Base-by-base conservation (phyloP, 2,113 vertebrate species). In the Neolamprologus cancellatus region DNA sequence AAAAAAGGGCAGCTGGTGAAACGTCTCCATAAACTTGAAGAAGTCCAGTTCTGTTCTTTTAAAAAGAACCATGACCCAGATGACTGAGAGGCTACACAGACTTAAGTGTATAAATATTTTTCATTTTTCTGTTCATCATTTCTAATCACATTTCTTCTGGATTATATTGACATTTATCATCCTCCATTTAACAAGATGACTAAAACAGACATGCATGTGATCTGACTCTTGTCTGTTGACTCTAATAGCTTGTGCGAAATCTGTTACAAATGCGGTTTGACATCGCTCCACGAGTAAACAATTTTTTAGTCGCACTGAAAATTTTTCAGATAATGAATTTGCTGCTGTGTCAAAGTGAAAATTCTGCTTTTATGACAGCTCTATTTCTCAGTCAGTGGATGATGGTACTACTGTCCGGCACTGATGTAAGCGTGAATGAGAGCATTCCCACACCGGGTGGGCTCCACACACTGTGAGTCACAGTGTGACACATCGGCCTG, bases 401-500 rank as follows among this genome's bases (percentile, higher is more conserved):
- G 89, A 91, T 66, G 81, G 46, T 44, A 30, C 30, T 48, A 50
- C 61, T 59, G 53, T 57, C 86, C 76, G 41, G 64, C 5, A 17
- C 8, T 87, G 84, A 87, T 84, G 71, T 50, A 71, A 89, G 82
- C 69, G 50, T 79, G 81, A 91, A 79, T 54, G 55, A 84, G 81
- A 87, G 83, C 84, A 78, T 85, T 90, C 86, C 74, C 78, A 90
- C 89, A 80, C 80, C 39, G 44, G 46, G 81, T 88, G 69, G 87
- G 86, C 90, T 87, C 86, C 89, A 88, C 90, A 81, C 83, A 53
- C 20, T 57, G 84, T 93, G 91, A 93, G 59, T 93, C 90, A 93
- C 53, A 4, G 28, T 66, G 82, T 88, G 88, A 92, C 87, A 91
- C 89, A 87, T 54, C 7, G 66, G 17, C 32, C 88, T 52, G 20